A percentile compares a stretch with the other conserved stretches of the same genome.
phyloP scores from a whole-genome alignment of 53 echinoderm and acorn worm genomes.

The Echinometra lucunter region DNA sequence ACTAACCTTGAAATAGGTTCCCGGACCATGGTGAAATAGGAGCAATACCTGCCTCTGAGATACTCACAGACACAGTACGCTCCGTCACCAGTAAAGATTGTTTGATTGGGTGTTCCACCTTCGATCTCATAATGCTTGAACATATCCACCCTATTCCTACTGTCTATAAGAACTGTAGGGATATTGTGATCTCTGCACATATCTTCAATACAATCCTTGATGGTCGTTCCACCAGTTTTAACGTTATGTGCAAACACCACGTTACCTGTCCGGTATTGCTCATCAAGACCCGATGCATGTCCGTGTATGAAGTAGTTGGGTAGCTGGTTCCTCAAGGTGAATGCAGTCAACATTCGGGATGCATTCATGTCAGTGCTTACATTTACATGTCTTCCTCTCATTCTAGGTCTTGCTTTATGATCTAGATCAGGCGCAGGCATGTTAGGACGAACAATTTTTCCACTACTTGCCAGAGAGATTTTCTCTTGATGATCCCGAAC shows the following conservation, averaged over 20 bases:
- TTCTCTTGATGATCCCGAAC: background rate
- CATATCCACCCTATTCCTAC: background rate
- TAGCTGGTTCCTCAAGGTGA: background rate
- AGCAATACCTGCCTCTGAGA: conserved; percentile 39
- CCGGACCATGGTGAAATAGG: conserved; percentile 74
- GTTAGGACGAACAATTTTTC: background rate
- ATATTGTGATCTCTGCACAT: background rate
- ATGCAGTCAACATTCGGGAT: background rate
- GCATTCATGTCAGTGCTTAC: background rate
- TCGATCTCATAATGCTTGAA: background rate
- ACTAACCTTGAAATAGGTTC: conserved; percentile 68
- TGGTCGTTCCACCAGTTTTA: no score
- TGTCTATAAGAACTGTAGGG: background rate
- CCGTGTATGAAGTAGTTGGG: background rate
- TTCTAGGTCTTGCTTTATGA: background rate
- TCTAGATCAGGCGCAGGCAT: background rate
- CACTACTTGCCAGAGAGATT: background rate
- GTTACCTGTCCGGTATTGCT: background rate
- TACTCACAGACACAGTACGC: conserved; percentile 70
- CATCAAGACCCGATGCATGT: background rate
- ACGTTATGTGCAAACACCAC: background rate
- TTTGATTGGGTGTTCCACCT: background rate
- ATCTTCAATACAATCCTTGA: background rate
- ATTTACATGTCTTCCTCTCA: background rate
- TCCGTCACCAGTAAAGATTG: conserved; percentile 63